phyloP scores from a whole-genome alignment of 2,113 vertebrate species.

The Trematomus loennbergii region DNA sequence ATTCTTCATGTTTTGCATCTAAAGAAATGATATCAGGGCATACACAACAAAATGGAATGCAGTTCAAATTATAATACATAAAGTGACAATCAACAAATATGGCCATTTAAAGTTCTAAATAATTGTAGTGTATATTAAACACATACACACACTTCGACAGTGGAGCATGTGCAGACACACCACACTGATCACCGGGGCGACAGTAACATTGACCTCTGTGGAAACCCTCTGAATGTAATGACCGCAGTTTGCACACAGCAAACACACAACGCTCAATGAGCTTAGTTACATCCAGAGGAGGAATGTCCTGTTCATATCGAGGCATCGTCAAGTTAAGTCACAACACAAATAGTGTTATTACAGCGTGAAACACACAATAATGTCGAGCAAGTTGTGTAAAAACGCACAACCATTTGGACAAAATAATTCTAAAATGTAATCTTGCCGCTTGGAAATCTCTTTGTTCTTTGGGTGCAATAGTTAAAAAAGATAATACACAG shows the following conservation, averaged over 20 bases:
- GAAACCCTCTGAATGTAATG: constrained; percentile 45
- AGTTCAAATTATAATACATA: no score
- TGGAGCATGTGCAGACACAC: constrained; percentile 37
- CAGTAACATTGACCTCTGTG: constrained; percentile 29
- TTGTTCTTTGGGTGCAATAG: no score
- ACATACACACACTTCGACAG: not conserved
- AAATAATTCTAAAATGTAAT: no score
- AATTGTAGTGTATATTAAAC: not conserved
- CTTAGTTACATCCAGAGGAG: constrained; percentile 43
- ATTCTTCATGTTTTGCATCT: not conserved
- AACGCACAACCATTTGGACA: no score
- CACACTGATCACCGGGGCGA: constrained; percentile 35
- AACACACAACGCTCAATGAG: constrained; percentile 41
- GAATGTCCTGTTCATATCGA: constrained; percentile 43
- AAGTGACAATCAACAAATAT: no score
- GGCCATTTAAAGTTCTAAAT: not conserved
- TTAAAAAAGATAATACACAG: no score
- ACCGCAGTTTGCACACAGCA: constrained; percentile 58
- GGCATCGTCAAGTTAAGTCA: constrained; percentile 1
- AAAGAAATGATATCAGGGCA: no score
- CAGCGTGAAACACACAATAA: not conserved
- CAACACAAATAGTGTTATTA: constrained; percentile 19
- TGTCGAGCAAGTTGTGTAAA: no score
- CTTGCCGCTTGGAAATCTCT: no score
- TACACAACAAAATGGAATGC: no score